Base-by-base conservation (phyloP, 2,797 vertebrate species). In the Danionella dracula region DNA sequence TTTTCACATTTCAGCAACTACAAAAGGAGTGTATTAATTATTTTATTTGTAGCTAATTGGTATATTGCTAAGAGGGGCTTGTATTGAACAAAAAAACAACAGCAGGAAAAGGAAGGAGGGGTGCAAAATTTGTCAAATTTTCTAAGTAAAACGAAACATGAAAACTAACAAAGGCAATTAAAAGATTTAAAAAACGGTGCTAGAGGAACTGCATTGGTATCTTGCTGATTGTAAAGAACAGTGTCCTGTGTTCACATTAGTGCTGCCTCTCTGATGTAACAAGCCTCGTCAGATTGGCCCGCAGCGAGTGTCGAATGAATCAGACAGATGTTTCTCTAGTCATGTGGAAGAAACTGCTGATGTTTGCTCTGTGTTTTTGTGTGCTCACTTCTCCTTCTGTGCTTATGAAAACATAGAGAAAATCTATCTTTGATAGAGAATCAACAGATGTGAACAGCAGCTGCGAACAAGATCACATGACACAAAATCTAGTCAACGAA, bases 361-460 rank as follows among this genome's bases (percentile, higher is more conserved):
- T 50, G 27, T 56, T 45, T 50, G 38, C 31, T 19, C 56, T 42
- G 45, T 27, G 9, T 35, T 2, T 34, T 41, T 40, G 34, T 50
- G 65, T 50, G 55, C 37, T 41, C n/a, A 7, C 20, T 50, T 40
- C 15, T 15, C 38, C 16, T 51, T 34, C 23, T 54, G 49, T 32
- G 31, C 4, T 27, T 29, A 37, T 12, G 13, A 44, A 46, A 13
- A 20, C 41, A 66, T 12, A 35, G n/a, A 21, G 8, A 57, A 15
- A 57, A 38, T 42, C 27, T 12, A 4, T 34, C 31, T 13, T 31
- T 37, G 31, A 56, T 19, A 46, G 35, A 73, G 35, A 57, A 16
- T 66, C 34, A 51, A 29, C 44, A 60, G 19, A 50, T 58, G 64
- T 73, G 66, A 44, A 73, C 54, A 17, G 37, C 31, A 35, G 50